Conservation (phyloP, 2,113 vertebrate species). For the Apodemus speciosus region DNA sequence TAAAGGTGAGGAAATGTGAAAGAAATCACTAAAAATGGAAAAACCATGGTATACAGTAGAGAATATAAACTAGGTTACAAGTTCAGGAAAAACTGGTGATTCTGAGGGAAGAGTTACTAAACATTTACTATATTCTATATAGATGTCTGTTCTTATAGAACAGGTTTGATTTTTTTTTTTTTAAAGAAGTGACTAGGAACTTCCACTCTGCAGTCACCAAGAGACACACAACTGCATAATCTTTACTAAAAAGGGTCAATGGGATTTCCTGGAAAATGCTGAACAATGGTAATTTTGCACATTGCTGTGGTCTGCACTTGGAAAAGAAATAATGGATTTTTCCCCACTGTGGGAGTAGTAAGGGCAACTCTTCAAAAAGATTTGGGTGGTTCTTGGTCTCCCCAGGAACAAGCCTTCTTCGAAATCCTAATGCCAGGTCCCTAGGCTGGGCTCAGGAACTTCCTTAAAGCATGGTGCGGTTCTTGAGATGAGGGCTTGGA, state of each 20-base stretch:
- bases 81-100: neutral
- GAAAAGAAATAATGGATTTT: neutral
- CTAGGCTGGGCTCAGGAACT: neutral
- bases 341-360: neutral
- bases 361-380: constrained; percentile 35
- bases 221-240: neutral
- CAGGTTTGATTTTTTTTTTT: neutral
- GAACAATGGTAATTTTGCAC: neutral
- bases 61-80: neutral
- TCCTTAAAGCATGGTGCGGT: neutral
- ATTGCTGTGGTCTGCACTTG: constrained; percentile 34
- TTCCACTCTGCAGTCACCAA: neutral
- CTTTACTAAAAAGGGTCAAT: constrained; percentile 20
- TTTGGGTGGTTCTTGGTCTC: neutral
- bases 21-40: neutral
- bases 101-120: neutral
- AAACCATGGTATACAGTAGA: neutral
- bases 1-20: neutral
- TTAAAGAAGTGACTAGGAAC: neutral
- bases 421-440: neutral
- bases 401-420: neutral
- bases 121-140: neutral
- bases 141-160: neutral
- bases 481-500: neutral
- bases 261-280: constrained; percentile 40